phyloP scores from a whole-genome alignment of 2,113 vertebrate species.

The Crotalus tigris region DNA sequence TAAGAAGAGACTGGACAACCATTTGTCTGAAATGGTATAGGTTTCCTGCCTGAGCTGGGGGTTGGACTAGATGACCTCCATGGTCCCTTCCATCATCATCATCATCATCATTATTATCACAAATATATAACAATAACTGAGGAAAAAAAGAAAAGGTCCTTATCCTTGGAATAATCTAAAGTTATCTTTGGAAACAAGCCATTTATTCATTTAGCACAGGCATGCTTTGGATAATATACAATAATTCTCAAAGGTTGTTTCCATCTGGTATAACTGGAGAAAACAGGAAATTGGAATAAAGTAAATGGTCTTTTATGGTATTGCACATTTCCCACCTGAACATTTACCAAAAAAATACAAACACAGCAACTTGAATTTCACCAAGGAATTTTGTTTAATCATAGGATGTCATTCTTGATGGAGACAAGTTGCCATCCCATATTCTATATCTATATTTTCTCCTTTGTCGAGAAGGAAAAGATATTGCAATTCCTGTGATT shows the following conservation, averaged over 20 bases:
- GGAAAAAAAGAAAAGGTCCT: neutral
- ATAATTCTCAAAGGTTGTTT: neutral
- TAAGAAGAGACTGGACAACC: too few relatives aligned
- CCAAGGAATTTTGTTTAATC: slow-evolving; percentile 40
- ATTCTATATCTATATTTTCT: slow-evolving; percentile 36
- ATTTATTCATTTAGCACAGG: neutral
- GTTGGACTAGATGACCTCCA: too few relatives aligned
- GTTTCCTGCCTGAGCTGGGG: too few relatives aligned
- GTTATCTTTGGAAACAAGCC: neutral
- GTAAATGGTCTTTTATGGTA: neutral
- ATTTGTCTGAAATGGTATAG: too few relatives aligned
- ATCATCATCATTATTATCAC: too few relatives aligned
- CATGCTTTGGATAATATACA: neutral
- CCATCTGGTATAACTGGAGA: neutral
- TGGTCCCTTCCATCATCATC: too few relatives aligned
- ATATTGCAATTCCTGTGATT: slow-evolving; percentile 20
- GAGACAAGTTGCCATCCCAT: neutral
- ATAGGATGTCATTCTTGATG: slow-evolving; percentile 31
- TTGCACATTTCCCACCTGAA: neutral
- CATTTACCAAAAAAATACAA: slow-evolving; percentile 11
- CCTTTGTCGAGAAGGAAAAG: slow-evolving; percentile 2
- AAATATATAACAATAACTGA: neutral
- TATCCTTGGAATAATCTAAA: neutral
- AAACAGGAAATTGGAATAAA: neutral
- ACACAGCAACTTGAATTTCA: slow-evolving; percentile 9